Evolutionary conservation across 2,797 vertebrate species (phyloP), one percentile per base, ranked within the genome.

Genomic region (Sebastes steindachneri): DNA sequence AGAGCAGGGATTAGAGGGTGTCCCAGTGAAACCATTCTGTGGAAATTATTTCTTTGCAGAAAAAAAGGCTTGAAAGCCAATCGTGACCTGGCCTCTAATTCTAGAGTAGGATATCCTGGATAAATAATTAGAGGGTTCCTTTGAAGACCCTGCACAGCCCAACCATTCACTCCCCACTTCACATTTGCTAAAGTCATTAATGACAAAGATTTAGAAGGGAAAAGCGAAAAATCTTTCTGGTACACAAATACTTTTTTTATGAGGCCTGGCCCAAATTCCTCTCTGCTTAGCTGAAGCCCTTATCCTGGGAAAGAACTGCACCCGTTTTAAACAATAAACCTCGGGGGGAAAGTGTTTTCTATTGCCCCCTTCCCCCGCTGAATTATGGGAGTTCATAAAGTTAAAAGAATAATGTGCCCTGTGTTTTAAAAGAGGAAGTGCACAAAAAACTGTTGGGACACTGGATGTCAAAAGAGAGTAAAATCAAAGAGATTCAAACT

Each of bases 151-250:
- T 72, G 83, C 87, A 85, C 86, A 89, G 88, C 86, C 77, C 78
- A 91, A 85, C 89, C 84, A 90, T 94, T 95, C 90, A 92, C 90
- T 95, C 91, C 87, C 81, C 85, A 89, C 91, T 93, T 94, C 90
- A 95, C 95, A 95, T 96, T 95, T 96, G 95, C 92, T 95, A 94
- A 96, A 96, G 95, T 96, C 96, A 96, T 96, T 96, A 96, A 96
- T 95, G 95, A 96, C 94, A 95, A 95, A 95, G 90, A 94, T 92
- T 95, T 93, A 85, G 83, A 93, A 92, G 91, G 90, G 86, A 95
- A 94, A 94, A 88, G 89, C 23, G 6, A 92, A 95, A 48, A 94
- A 92, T 95, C 93, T 95, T 93, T 94, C 92, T 94, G 93, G 93
- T 95, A 95, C 94, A 96, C 93, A 96, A 94, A 95, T 94, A 93